Base-by-base conservation (phyloP, 2,797 vertebrate species). In the Anas flavirostris region DNA sequence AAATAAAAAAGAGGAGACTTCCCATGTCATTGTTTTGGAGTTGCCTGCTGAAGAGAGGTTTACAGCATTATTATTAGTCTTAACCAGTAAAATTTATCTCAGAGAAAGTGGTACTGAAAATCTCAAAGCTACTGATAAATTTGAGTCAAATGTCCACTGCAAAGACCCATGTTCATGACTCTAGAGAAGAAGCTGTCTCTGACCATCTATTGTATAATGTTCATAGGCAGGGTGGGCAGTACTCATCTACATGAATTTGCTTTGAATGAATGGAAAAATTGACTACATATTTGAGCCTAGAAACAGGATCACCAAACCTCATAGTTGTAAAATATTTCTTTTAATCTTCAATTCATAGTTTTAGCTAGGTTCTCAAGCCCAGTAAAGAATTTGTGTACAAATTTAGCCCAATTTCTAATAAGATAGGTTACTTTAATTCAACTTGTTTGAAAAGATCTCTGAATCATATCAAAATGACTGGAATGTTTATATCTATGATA, bases 401-500 rank as follows among this genome's bases (percentile, higher is more conserved):
- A 21, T 66, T 62, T 46, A 70, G 2, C 8, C 39, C 6, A 52
- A 12, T 74, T 82, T 67, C 37, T 59, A 43, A 12, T 50, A 53
- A 58, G 53, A 33, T 29, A 50, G n/a, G 17, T 28, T 43, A 22
- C 1, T 86, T 92, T 75, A 69, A 22, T 12, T 88, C 70, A 48
- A 77, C 18, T 88, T 16, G 48, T 69, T 87, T 78, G 10, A 25
- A 78, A 72, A 68, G 37, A 64, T 81, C 25, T 87, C 86, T 91
- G 75, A 78, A 85, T 77, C 37, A 15, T 33, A 63, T 53, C 26
- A 59, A 58, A 70, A 87, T 69, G 58, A 82, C 26, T 77, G 41
- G 28, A 74, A 90, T 80, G 60, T 73, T 94, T 91, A 33, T 77
- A 78, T 48, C 60, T 53, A 31, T 75, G 44, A 70, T 82, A 86